Evolutionary conservation across 2,113 vertebrate species (phyloP), one percentile per base, ranked within the genome.

Genomic region (Elaphurus davidianus): DNA sequence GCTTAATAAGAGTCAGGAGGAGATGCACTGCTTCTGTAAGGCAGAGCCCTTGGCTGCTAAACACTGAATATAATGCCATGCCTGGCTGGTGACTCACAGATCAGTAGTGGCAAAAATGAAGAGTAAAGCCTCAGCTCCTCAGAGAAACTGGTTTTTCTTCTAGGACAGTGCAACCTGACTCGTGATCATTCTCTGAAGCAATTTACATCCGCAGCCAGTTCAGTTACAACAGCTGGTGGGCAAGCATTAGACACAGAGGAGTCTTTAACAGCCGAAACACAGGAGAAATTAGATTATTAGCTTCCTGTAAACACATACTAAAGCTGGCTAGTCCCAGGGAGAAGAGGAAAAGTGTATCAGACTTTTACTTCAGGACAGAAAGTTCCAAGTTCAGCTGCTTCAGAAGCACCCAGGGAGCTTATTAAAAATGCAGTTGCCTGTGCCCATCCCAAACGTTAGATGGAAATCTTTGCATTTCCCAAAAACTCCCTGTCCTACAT

Each of bases 271-370:
- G 52, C 54, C 17, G 57, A 97, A 90, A 95, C 43, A 86, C 30
- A 76, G 27, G 6, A 82, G 8, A 91, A 93, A 87, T 50, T 54
- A 36, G 36, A 71, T 60, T 43, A 50, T 85, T 60, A 82, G 52
- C 47, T 94, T 96, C 90, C 52, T 88, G n/a, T 47, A 92, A 96
- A 83, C 86, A 93, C 13, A 3, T 59, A 97, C 67, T 79, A 91
- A 94, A 36, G 9, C 9, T 85, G 50, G 13, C 83, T 88, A 28
- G 55, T 85, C 60, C 27, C 40, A 47, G 59, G 85, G 30, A 97
- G 64, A 64, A 90, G 52, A 82, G 45, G 40, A 87, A 97, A 89
- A 62, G 17, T 79, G 7, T 59, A 87, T 47, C 57, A 90, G 57
- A 81, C 11, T 82, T 83, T 91, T 25, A 78, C 30, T 85, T 91